Base-by-base conservation (phyloP, 2,888 invertebrate genomes). In the Dasysyrphus albostriatus region DNA sequence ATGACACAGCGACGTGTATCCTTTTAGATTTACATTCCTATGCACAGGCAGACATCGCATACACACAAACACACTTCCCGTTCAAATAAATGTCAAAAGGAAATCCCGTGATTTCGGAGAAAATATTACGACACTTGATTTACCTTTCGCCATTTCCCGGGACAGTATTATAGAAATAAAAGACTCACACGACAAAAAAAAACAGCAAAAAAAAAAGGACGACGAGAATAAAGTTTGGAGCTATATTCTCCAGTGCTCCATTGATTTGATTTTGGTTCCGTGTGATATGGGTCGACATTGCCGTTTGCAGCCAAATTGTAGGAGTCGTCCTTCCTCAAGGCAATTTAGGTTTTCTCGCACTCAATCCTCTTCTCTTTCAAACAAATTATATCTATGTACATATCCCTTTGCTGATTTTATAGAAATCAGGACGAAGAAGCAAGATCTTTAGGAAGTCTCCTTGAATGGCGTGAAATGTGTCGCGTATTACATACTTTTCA, bases 81-180 rank as follows among this genome's bases (percentile, higher is more conserved):
- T 54, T 61, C 78, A 87, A 87, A 87, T 87, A 87, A 87, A 87
- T 83, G 87, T 79, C 87, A 79, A 87, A 87, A 87, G 87, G 83
- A 87, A 83, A 87, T 87, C 83, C 79, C 75, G 75, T 87, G 87
- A 87, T 87, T 87, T 83, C 78, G 74, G 32, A 75, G 87, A 87
- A 82, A 87, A 87, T 79, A 87, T 83, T 87, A 83, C 78, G 87
- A 70, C 83, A 87, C 87, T 83, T 83, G 82, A 82, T 87, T 83
- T 87, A 87, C 87, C 87, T 83, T 87, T 83, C 78, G 74, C 73
- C 44, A 77, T 75, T 49, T 39, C 69, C 56, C 77, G 63, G 81
- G 69, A 77, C 73, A 63, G 44, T 74, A 67, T 73, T 42, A 59
- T 65, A 67, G 34, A 34, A 37, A 39, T 56, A 65, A 44, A 75